Base-by-base conservation (phyloP, 2,113 vertebrate species). In the Grammomys surdaster region DNA sequence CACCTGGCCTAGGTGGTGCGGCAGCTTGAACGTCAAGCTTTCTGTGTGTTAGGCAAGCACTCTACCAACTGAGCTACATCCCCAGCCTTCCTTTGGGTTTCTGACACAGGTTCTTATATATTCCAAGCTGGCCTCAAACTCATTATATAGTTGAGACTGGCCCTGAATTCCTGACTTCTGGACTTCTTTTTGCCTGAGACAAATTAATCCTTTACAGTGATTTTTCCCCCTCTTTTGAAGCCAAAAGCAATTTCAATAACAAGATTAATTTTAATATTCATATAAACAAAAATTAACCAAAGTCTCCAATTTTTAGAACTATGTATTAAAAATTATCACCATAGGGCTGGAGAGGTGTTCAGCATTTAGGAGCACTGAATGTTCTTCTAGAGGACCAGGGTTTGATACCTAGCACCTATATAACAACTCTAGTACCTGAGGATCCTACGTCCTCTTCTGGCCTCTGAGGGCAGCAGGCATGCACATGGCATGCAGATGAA, bases 161-260 rank as follows among this genome's bases (percentile, higher is more conserved):
- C 63, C 28, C 28, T 24, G 60, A 46, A 69, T 31, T 51, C 63
- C 9, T 51, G 28, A 33, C 17, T 48, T 69, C 63, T 63, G 40
- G 54, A 78, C n/a, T 48, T 89, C 80, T 51, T 85, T 95, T 91
- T 63, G 43, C 46, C 78, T 70, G 73, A 56, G 48, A 89, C 86
- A 95, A 94, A 93, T 19, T 80, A 95, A 89, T 16, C 3, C 36
- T 16, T 26, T 65, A 80, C 24, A 80, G 48, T 93, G 58, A 90
- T 88, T 87, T 70, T 11, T 73, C 4, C 3, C 20, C 80, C 36
- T 60, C 69, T 90, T 56, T 75, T 96, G 48, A 92, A 95, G 89
- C 26, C 56, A 56, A 96, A 95, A 93, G 3, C 17, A 95, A 78
- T 94, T 95, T 73, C 51, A 95, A 81, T 75, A 96, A 77, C 17